These are phyloP conservation scores for Palythoa heliodiscus DNA, from an alignment of 92 coral and sea anemone genomes.

Conservation along the genomic window DNA sequence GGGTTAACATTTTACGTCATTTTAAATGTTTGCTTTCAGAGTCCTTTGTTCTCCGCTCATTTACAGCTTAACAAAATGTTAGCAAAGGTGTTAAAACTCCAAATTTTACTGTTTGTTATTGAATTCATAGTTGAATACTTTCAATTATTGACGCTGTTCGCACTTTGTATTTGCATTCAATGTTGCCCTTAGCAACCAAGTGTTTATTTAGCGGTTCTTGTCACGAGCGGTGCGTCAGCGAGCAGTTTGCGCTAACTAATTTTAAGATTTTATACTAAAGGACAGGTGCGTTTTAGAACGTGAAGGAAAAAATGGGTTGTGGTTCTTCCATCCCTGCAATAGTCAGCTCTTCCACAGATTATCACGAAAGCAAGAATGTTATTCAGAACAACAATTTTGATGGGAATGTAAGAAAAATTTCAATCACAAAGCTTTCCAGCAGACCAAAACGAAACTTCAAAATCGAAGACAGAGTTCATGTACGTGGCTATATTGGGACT, in stretches of 20 bases:
- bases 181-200: background rate
- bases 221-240: background rate
- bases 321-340: slow-evolving; percentile 17
- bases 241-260: background rate
- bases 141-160: too few species aligned
- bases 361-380: background rate
- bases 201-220: background rate
- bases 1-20: too few species aligned
- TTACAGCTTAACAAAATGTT: too few species aligned
- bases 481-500: slow-evolving; percentile 65
- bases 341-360: background rate
- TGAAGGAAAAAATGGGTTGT: slow-evolving; percentile 19
- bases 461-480: slow-evolving; percentile 62
- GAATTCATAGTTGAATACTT: too few species aligned
- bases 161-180: background rate
- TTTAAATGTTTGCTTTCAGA: too few species aligned
- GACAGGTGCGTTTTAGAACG: background rate
- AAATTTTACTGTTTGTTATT: too few species aligned
- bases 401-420: background rate
- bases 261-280: background rate
- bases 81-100: too few species aligned
- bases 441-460: slow-evolving; percentile 25
- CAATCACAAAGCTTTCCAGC: background rate
- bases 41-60: too few species aligned
- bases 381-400: slow-evolving; percentile 1